A percentile compares a stretch with the other conserved stretches of the same genome.
Evolutionary conservation across 2,113 vertebrate species (phyloP).

Genomic region (Rhabdomys dilectus): DNA sequence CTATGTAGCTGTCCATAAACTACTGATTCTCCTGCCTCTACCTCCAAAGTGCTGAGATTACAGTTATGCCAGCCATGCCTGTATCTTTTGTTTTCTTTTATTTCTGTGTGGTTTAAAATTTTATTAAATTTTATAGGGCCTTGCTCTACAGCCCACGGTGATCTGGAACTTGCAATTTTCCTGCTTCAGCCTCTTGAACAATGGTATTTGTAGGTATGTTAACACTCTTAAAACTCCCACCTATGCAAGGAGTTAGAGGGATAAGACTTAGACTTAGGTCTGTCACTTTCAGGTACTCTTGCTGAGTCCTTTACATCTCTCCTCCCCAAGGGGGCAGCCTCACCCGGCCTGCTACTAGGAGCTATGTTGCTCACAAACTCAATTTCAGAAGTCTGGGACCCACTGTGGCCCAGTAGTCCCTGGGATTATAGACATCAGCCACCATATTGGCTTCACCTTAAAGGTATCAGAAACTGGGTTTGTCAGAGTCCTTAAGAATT

Average conservation of each 20-base stretch:
- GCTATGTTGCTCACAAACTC: not conserved
- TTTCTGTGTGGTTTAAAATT: not conserved
- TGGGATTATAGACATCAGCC: not conserved
- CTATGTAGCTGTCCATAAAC: not conserved
- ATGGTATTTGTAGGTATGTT: not conserved
- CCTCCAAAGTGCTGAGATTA: not conserved
- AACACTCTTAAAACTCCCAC: not conserved
- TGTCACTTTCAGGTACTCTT: not conserved
- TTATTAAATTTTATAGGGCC: not conserved
- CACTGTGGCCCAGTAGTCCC: not conserved
- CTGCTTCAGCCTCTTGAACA: not conserved
- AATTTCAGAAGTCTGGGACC: not conserved
- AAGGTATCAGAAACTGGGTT: not conserved
- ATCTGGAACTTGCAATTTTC: not conserved
- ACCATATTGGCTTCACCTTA: not conserved
- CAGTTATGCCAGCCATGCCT: not conserved
- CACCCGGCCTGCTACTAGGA: not conserved
- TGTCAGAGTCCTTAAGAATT: not conserved
- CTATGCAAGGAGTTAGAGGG: not conserved
- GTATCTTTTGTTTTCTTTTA: not conserved
- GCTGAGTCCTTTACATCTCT: not conserved
- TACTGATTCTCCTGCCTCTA: not conserved
- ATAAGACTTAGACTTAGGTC: not conserved
- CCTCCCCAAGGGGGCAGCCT: not conserved
- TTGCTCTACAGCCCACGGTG: not conserved